Evolutionary conservation across 2,797 vertebrate species (phyloP).

Genomic region (Echiichthys vipera): DNA sequence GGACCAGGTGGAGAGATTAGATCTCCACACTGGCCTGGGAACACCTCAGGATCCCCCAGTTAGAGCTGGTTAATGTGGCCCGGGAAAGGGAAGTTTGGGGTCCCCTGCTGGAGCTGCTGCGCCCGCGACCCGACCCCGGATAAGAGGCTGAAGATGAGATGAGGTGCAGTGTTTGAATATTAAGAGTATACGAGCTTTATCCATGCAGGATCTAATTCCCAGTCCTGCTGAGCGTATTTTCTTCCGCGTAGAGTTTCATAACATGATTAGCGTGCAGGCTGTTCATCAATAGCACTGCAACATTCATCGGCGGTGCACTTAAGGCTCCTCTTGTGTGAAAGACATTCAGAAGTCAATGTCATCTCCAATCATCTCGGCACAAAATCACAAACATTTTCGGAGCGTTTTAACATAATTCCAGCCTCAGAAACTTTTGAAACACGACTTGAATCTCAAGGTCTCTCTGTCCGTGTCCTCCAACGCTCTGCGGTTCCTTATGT

Average conservation of each 20-base stretch:
- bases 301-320: not conserved
- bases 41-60: no score
- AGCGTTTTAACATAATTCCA: slow-evolving; percentile 8
- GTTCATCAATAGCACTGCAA: slow-evolving; percentile 2
- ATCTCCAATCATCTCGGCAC: slow-evolving; percentile 25
- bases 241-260: not conserved
- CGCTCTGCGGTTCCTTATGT: slow-evolving; percentile 66
- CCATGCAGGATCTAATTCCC: not conserved
- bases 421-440: slow-evolving; percentile 30
- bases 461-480: slow-evolving; percentile 21
- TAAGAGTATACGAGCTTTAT: not conserved
- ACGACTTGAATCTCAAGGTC: slow-evolving; percentile 20
- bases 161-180: slow-evolving; percentile 2
- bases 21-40: no score
- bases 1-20: no score
- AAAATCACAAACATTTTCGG: slow-evolving; percentile 18
- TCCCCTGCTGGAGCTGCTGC: no score
- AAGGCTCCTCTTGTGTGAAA: not conserved
- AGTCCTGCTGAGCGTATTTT: not conserved
- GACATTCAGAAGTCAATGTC: slow-evolving; percentile 41
- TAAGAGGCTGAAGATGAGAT: no score
- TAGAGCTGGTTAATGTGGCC: no score
- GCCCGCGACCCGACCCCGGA: no score
- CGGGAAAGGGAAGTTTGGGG: no score
- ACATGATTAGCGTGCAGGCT: not conserved